Percentiles rank a stretch among this genome's conserved stretches.
These are phyloP conservation scores for Bellardia pandia DNA, from an alignment of 2,888 invertebrate genomes.

Conservation along the genomic window DNA sequence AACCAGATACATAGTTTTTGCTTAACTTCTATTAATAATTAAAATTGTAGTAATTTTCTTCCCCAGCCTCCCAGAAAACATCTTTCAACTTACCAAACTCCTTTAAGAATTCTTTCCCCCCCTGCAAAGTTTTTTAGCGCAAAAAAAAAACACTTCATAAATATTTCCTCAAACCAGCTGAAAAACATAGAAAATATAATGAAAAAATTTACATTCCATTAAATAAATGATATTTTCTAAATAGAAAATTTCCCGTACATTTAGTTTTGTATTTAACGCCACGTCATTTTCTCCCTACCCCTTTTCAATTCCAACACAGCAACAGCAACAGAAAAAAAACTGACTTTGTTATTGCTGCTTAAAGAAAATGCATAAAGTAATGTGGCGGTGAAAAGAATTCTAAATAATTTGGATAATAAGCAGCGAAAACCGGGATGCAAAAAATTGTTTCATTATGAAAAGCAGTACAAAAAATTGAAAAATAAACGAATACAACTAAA, in stretches of 20 bases:
- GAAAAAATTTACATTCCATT: conserved; percentile 71
- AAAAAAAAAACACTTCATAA: conserved; percentile 42
- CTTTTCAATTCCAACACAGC: neutral
- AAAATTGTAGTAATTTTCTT: too few species aligned
- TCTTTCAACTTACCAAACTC: neutral
- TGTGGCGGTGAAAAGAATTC: conserved; percentile 41
- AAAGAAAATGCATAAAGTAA: neutral
- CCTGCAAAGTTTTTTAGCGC: neutral
- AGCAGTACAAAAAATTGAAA: conserved; percentile 11
- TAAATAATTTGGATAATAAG: conserved; percentile 65
- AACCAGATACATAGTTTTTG: too few species aligned
- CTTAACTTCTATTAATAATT: too few species aligned
- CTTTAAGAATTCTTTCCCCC: neutral
- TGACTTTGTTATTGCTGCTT: conserved; percentile 19
- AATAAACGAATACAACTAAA: conserved; percentile 40
- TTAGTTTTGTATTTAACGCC: conserved; percentile 69
- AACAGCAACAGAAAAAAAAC: neutral
- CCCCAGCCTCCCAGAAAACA: neutral
- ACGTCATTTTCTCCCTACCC: conserved; percentile 46
- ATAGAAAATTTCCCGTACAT: conserved; percentile 69
- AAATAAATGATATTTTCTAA: conserved; percentile 71
- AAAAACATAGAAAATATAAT: conserved; percentile 19
- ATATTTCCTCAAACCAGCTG: conserved; percentile 10
- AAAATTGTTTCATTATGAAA: neutral
- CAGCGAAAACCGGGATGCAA: neutral